Percentiles rank a stretch among this genome's conserved stretches.
These are phyloP conservation scores for Mylabris sibirica DNA, from an alignment of 2,888 invertebrate species.

Conservation along the genomic window DNA sequence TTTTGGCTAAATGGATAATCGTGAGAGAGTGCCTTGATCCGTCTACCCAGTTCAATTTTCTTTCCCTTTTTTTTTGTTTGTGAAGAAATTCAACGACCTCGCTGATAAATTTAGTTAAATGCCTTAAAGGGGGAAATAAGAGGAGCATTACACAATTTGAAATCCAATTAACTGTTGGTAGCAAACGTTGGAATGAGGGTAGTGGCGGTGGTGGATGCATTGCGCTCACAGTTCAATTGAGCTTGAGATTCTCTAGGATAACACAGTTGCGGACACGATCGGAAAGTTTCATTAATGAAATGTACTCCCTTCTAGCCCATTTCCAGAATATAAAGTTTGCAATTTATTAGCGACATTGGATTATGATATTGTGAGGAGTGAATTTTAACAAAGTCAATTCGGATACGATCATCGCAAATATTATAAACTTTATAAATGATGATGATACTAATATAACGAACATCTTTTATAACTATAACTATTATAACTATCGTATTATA, in stretches of 20 bases:
- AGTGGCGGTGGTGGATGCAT: conserved; percentile 37
- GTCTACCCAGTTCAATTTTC: too few relatives aligned
- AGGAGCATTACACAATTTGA: conserved; percentile 37
- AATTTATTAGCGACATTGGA: conserved; percentile 47
- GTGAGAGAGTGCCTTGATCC: too few relatives aligned
- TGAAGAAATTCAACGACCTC: not conserved
- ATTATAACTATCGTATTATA: not conserved
- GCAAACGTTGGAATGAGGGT: too few relatives aligned
- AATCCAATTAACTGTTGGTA: conserved; percentile 51
- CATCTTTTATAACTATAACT: conserved; percentile 3
- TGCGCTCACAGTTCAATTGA: conserved; percentile 45
- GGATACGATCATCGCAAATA: conserved; percentile 6
- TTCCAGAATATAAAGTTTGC: conserved; percentile 51
- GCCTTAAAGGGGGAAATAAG: not conserved
- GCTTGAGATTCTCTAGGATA: conserved; percentile 45
- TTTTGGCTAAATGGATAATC: too few relatives aligned
- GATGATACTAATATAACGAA: conserved; percentile 13
- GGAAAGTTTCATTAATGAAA: conserved; percentile 55
- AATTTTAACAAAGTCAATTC: conserved; percentile 25
- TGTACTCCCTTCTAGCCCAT: conserved; percentile 50
- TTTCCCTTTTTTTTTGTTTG: not conserved
- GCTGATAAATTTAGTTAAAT: not conserved
- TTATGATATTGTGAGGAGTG: conserved; percentile 38
- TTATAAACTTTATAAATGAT: conserved; percentile 10
- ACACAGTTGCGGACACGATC: conserved; percentile 50